These are phyloP conservation scores for Sorex maritimensis DNA, from an alignment of 2,797 vertebrate genomes.

Conservation along the genomic window DNA sequence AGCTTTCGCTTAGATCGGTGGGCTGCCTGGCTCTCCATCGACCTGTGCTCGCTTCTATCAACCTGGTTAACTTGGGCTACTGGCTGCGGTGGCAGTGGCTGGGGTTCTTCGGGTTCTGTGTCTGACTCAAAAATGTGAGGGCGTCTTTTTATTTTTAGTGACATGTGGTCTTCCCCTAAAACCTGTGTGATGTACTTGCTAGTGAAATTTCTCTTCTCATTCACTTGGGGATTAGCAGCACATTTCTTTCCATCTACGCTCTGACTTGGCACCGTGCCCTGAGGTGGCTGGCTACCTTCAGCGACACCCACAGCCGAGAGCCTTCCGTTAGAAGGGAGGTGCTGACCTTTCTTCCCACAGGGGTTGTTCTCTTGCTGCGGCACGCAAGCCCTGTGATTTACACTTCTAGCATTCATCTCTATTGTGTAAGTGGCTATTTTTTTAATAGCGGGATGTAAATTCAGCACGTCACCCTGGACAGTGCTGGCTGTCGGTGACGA, in stretches of 20 bases:
- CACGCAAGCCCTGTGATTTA: neutral
- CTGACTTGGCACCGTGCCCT: slow-evolving; percentile 13
- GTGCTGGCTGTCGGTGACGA: slow-evolving; percentile 53
- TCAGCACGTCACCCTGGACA: slow-evolving; percentile 68
- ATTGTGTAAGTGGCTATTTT: slow-evolving; percentile 15
- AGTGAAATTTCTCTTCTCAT: slow-evolving; percentile 67
- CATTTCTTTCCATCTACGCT: neutral
- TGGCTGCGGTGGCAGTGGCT: slow-evolving; percentile 66
- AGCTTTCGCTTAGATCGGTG: slow-evolving; percentile 32
- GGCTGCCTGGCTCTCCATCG: slow-evolving; percentile 43
- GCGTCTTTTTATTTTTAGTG: slow-evolving; percentile 67
- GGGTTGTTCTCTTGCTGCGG: slow-evolving; percentile 66
- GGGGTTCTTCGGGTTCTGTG: slow-evolving; percentile 73
- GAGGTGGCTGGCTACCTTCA: slow-evolving; percentile 35
- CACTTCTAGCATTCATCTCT: neutral
- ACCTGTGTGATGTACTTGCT: slow-evolving; percentile 69
- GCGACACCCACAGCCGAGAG: slow-evolving; percentile 18
- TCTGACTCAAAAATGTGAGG: slow-evolving; percentile 85
- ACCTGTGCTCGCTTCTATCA: slow-evolving; percentile 72
- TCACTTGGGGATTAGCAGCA: slow-evolving; percentile 15
- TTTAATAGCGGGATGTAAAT: slow-evolving; percentile 65
- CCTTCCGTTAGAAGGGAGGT: slow-evolving; percentile 47
- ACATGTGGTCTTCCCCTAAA: slow-evolving; percentile 67
- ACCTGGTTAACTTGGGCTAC: slow-evolving; percentile 76
- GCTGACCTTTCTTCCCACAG: neutral